Base-by-base conservation (phyloP, 2,113 vertebrate species). In the Struthio camelus region DNA sequence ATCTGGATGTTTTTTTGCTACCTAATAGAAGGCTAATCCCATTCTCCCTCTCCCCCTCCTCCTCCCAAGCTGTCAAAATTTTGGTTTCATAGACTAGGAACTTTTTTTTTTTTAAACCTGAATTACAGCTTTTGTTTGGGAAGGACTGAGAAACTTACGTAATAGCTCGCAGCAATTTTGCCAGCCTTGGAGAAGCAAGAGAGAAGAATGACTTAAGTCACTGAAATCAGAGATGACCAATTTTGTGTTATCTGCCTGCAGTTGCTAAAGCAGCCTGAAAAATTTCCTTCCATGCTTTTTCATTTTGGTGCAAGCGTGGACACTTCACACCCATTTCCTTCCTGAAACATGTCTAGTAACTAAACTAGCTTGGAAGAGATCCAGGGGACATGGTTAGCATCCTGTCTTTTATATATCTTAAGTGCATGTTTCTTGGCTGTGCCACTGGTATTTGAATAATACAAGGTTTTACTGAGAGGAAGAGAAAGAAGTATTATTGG, bases 361-460 rank as follows among this genome's bases (percentile, higher is more conserved):
- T 90, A 75, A 82, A 91, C 81, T 18, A 86, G 20, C 53, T 82
- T 95, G 95, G 89, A 95, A 89, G 7, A 8, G 25, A 48, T 86
- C 90, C 90, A 94, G 69, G 56, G 40, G 11, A 80, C 65, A 81
- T 56, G 56, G 53, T 88, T 89, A 90, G 65, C 58, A 90, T 88
- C 83, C 72, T 71, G 51, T 46, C 83, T 94, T 95, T 90, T 64
- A 92, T 87, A 90, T 50, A 28, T 78, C n/a, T 80, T 88, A 96
- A 90, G 85, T 87, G 79, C 65, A 56, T 84, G 28, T 46, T 84
- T 90, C 75, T 90, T 92, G 88, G n/a, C 90, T 75, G 46, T 13
- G 42, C 50, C 46, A n/a, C 85, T 42, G 72, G 73, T 69, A 73
- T 93, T 94, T 95, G 64, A 95, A 96, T 96, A 94, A 83, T 38